Evolutionary conservation across 2,797 vertebrate genomes (phyloP).

Genomic region (Eurystomus glaucurus): DNA sequence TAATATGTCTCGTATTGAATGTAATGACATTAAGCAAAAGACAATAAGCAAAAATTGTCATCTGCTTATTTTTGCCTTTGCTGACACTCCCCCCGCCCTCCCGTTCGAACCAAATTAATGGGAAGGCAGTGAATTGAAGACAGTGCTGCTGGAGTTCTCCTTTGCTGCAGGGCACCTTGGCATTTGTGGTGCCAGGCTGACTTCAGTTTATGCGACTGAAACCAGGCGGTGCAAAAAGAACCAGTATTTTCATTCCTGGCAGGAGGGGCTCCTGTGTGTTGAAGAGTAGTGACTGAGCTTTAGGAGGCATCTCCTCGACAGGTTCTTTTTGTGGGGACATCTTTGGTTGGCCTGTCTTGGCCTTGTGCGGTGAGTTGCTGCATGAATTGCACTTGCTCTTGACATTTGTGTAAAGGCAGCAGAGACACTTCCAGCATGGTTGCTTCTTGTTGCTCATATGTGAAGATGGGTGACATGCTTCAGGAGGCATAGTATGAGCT

Average conservation of each 20-base stretch:
- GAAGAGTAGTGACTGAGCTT: neutral
- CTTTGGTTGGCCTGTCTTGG: neutral
- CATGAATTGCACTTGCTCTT: neutral
- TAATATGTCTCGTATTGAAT: neutral
- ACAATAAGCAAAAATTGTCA: slow-evolving; percentile 52
- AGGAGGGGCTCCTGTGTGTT: neutral
- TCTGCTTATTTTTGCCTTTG: slow-evolving; percentile 40
- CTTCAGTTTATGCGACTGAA: neutral
- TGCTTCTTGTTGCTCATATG: neutral
- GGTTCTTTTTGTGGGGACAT: neutral
- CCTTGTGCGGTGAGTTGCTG: neutral
- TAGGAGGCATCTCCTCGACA: neutral
- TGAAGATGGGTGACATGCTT: accelerated
- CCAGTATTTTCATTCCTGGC: neutral
- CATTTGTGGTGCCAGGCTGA: neutral
- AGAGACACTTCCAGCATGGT: neutral
- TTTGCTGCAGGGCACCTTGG: slow-evolving; percentile 52
- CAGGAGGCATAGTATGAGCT: neutral
- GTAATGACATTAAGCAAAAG: too few relatives aligned
- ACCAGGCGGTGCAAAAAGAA: neutral
- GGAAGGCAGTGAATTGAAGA: slow-evolving; percentile 2
- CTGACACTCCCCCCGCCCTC: neutral
- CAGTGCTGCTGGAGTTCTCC: slow-evolving; percentile 36
- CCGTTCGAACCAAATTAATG: neutral
- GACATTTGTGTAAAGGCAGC: accelerated